Evolutionary conservation across 1,140 invertebrate species (phyloP).

Genomic region (Xylocopa sonorina): DNA sequence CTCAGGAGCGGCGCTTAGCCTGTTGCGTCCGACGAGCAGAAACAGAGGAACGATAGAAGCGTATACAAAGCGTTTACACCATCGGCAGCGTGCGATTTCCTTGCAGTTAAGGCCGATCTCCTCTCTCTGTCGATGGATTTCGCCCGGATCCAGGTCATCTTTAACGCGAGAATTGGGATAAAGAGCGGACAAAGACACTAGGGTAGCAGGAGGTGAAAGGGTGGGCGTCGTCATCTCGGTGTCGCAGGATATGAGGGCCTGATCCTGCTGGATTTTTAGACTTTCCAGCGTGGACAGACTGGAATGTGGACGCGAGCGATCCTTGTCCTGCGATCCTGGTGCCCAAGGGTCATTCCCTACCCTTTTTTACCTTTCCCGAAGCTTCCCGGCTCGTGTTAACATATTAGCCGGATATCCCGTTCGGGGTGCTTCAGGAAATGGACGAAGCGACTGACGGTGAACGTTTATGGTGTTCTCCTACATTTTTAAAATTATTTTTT

Average conservation of each 20-base stretch:
- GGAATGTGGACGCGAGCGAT: conserved; percentile 9
- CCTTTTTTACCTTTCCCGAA: conserved; percentile 76
- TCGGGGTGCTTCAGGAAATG: neutral
- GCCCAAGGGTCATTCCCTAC: conserved; percentile 78
- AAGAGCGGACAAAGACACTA: conserved; percentile 73
- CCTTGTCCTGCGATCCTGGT: conserved; percentile 77
- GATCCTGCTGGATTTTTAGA: conserved; percentile 71
- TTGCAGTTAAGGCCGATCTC: conserved; percentile 2
- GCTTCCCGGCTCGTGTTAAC: neutral
- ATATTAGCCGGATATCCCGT: neutral
- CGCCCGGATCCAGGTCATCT: conserved; percentile 56
- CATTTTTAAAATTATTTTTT: neutral
- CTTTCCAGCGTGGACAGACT: conserved; percentile 61
- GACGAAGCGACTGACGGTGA: neutral
- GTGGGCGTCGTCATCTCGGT: conserved; percentile 34
- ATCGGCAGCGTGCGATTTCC: neutral
- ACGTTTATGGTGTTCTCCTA: too few species aligned
- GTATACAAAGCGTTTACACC: conserved; percentile 8
- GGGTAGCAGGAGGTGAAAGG: conserved; percentile 70
- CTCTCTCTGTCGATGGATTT: conserved; percentile 26
- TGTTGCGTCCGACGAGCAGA: conserved; percentile 52
- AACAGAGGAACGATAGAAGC: conserved; percentile 29
- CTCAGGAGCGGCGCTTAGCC: conserved; percentile 45
- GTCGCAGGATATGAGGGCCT: conserved; percentile 70
- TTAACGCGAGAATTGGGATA: conserved; percentile 75